Conservation (phyloP, 1,140 invertebrate species). For the Sitophilus oryzae region DNA sequence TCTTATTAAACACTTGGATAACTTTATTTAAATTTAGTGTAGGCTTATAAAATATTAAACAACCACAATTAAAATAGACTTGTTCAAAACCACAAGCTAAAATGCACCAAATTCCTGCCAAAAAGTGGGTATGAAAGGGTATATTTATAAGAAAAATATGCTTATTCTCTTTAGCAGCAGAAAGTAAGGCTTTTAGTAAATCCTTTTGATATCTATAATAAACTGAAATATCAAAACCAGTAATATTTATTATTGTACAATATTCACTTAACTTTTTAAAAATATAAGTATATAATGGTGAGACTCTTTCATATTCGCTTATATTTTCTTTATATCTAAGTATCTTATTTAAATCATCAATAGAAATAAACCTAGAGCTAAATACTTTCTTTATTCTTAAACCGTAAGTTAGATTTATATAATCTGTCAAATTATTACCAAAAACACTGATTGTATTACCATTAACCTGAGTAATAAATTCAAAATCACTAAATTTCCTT, state of each 20-base stretch:
- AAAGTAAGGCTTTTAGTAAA: constrained; percentile 23
- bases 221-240: constrained; percentile 17
- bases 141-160: constrained; percentile 33
- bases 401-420: constrained; percentile 14
- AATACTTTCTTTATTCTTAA: constrained; percentile 20
- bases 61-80: constrained; percentile 23
- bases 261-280: constrained; percentile 8
- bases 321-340: no score
- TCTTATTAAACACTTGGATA: neutral
- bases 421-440: constrained; percentile 7
- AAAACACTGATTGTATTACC: constrained; percentile 5
- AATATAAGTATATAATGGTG: no score
- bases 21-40: neutral
- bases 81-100: constrained; percentile 26
- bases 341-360: constrained; percentile 15
- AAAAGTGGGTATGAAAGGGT: constrained; percentile 36
- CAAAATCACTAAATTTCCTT: constrained; percentile 4
- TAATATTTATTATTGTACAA: constrained; percentile 25
- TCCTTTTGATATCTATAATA: constrained; percentile 28
- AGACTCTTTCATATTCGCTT: no score
- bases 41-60: constrained; percentile 23
- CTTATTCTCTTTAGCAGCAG: constrained; percentile 14
- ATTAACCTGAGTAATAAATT: neutral
- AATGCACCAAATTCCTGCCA: constrained; percentile 32
- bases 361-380: constrained; percentile 26